A percentile compares a stretch with the other conserved stretches of the same genome.
Evolutionary conservation across 2,888 invertebrate genomes (phyloP).

Genomic region (Sepioteuthis lessoniana): DNA sequence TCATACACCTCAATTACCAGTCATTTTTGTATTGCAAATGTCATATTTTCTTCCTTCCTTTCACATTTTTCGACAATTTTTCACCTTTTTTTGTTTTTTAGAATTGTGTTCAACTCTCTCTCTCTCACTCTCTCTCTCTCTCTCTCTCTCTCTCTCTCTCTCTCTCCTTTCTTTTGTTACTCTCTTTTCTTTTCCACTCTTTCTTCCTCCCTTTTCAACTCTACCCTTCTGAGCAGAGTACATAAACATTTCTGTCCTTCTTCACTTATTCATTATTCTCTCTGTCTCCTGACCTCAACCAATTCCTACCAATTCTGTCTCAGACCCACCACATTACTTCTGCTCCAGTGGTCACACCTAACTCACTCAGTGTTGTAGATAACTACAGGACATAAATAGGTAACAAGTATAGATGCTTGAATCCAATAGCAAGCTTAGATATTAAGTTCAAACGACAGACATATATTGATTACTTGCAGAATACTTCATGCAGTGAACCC

Average conservation of each 20-base stretch:
- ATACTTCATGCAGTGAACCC: not conserved
- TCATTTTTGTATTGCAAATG: no score
- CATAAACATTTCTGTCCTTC: not conserved
- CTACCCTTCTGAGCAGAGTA: not conserved
- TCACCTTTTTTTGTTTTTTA: no score
- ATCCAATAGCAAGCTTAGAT: not conserved
- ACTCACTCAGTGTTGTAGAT: not conserved
- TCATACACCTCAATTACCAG: no score
- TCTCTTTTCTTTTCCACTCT: not conserved
- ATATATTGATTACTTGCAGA: conserved; percentile 18
- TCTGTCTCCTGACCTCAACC: not conserved
- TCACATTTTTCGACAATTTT: no score
- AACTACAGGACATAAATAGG: not conserved
- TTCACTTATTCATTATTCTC: not conserved
- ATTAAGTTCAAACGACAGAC: not conserved
- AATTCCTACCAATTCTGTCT: not conserved
- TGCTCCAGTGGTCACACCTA: not conserved
- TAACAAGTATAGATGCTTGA: not conserved
- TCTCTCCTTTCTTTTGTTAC: not conserved
- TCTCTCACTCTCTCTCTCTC: no score
- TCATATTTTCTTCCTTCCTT: no score
- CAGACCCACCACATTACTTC: not conserved
- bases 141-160: no score
- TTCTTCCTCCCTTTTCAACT: not conserved
- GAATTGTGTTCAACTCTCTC: no score